Conservation (phyloP, 2,888 invertebrate species). For the Phortica okadai region DNA sequence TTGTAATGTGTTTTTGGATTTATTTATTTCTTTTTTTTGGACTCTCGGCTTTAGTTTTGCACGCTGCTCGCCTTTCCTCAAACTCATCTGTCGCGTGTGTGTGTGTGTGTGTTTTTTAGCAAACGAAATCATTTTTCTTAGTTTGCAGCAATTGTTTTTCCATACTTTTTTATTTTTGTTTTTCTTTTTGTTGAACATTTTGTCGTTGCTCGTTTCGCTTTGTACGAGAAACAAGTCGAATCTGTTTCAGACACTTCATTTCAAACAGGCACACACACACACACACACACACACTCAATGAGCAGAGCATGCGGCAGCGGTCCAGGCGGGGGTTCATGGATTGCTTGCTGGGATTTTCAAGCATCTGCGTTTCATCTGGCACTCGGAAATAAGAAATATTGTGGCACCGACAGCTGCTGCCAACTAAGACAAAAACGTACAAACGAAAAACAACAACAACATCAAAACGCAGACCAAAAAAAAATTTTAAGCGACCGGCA, state of each 20-base stretch:
- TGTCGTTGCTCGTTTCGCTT: not conserved
- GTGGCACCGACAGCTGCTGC: conserved; percentile 67
- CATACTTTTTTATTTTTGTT: not conserved
- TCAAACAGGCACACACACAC: conserved; percentile 7
- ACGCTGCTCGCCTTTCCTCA: not conserved
- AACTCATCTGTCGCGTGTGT: not conserved
- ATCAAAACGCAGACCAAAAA: conserved; percentile 33
- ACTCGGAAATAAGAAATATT: conserved; percentile 69
- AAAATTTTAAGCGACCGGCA: conserved; percentile 30
- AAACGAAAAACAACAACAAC: not conserved
- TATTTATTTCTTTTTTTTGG: not conserved
- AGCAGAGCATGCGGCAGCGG: not conserved
- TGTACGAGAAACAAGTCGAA: conserved; percentile 11
- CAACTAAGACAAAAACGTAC: conserved; percentile 38
- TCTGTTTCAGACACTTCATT: conserved; percentile 31
- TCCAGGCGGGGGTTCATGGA: not conserved
- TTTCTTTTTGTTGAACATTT: not conserved
- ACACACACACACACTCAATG: not conserved
- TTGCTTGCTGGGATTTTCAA: conserved; percentile 46
- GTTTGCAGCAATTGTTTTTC: conserved; percentile 30
- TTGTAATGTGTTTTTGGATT: conserved; percentile 16
- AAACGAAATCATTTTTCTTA: conserved; percentile 33
- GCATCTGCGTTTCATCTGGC: conserved; percentile 76
- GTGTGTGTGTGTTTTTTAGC: conserved; percentile 18
- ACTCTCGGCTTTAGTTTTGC: not conserved